Evolutionary conservation across 2,113 vertebrate species (phyloP).

Genomic region (Actenoides lindsayi): DNA sequence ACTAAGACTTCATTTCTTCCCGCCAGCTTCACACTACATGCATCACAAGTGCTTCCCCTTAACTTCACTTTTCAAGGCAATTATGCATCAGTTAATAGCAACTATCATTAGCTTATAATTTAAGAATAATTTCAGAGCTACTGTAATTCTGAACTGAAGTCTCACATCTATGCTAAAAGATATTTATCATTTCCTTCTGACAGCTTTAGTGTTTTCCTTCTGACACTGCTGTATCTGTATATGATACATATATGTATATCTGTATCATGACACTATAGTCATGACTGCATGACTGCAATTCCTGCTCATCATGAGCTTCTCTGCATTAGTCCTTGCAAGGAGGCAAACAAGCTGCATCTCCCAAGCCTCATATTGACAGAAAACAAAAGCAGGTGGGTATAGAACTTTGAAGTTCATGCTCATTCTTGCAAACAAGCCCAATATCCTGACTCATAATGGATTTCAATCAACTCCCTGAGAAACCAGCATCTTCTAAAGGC

Average conservation of each 20-base stretch:
- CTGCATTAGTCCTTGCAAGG: neutral
- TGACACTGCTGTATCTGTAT: neutral
- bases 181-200: neutral
- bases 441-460: neutral
- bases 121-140: neutral
- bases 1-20: neutral
- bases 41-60: neutral
- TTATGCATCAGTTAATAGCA: neutral
- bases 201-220: neutral
- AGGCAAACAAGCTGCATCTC: neutral
- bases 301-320: neutral
- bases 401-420: neutral
- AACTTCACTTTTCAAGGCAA: neutral
- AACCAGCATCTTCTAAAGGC: neutral
- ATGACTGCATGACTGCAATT: neutral
- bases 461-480: neutral
- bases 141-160: neutral
- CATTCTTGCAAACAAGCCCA: neutral
- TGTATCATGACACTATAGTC: neutral
- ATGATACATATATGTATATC: too few species aligned
- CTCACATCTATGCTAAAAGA: neutral
- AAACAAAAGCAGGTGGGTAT: conserved; percentile 6
- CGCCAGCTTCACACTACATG: neutral
- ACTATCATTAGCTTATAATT: neutral
- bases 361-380: neutral